Percentiles rank a stretch among this genome's conserved stretches.
These are phyloP conservation scores for Cephus spinipes DNA, from an alignment of 2,888 invertebrate genomes.

Conservation along the genomic window DNA sequence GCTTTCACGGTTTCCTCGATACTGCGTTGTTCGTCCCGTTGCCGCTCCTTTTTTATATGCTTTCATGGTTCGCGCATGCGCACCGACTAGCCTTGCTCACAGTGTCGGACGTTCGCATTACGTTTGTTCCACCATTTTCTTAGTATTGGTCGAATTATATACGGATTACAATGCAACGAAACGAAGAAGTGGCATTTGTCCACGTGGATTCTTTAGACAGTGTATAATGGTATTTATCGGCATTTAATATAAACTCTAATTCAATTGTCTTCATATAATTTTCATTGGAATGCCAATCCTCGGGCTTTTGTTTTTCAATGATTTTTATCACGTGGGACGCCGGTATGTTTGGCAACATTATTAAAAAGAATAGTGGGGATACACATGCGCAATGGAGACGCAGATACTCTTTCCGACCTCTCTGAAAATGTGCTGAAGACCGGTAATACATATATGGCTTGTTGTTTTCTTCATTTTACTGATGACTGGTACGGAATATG, in stretches of 20 bases:
- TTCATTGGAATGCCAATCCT: background rate
- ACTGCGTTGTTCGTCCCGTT: conserved; percentile 26
- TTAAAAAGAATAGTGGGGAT: conserved; percentile 24
- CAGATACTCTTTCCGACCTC: background rate
- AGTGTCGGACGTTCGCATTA: background rate
- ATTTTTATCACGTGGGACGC: conserved; percentile 15
- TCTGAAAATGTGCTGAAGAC: background rate
- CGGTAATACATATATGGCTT: background rate
- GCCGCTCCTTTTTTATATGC: conserved; percentile 44
- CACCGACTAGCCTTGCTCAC: background rate
- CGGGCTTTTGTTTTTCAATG: conserved; percentile 22
- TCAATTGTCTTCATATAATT: background rate
- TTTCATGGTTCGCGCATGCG: conserved; percentile 1
- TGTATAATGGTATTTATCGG: background rate
- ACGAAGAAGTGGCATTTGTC: background rate
- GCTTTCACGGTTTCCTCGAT: conserved; percentile 11
- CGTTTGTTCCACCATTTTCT: background rate
- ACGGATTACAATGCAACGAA: background rate
- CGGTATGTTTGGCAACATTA: background rate
- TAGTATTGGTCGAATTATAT: background rate
- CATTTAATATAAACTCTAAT: background rate
- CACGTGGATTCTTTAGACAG: background rate
- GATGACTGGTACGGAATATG: background rate
- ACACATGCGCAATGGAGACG: conserved; percentile 26
- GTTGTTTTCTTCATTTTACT: background rate